Base-by-base conservation (phyloP, 2,888 invertebrate genomes). In the Cataglyphis rosenhaueri region DNA sequence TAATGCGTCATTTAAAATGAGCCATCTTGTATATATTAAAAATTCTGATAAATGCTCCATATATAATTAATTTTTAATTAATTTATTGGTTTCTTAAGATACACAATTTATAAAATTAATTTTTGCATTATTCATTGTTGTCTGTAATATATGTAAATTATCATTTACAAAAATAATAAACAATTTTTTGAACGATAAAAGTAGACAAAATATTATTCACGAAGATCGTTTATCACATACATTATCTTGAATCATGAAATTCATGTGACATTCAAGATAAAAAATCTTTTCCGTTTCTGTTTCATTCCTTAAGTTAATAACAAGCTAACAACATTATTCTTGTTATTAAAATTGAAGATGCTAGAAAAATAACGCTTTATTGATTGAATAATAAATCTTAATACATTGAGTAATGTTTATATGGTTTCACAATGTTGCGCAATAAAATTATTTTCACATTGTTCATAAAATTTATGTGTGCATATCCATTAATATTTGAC, bases 91-190 rank as follows among this genome's bases (percentile, higher is more conserved):
- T 64, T 74, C n/a, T 15, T 9, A 21, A 9, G 0, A 74, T 44
- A n/a, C 3, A 66, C n/a, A 38, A 55, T 52, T 76, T 35, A 0
- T 4, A 38, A 68, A 76, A 76, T 76, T 76, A 76, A 76, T n/a
- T 65, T 12, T 65, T 48, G 18, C 25, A 65, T 35, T 68, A 52
- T 38, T 62, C 21, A 32, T 15, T 12, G 29, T 25, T 15, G n/a
- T 15, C 44, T 62, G 62, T 52, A 75, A 75, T 21, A 41, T 21
- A 21, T 21, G 21, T 21, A 0, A 21, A 21, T 35, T 3, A 12
- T 3, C 29, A 32, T 57, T 29, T 12, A 32, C n/a, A 12, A 71
- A 29, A 25, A 57, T 59, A 35, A 57, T 70, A 32, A 32, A 44
- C 59, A 59, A 78, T 57, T 78, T 78, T 71, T 29, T 32, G 10